Conservation (phyloP, 2,888 invertebrate genomes). For the Microctonus hyperodae region DNA sequence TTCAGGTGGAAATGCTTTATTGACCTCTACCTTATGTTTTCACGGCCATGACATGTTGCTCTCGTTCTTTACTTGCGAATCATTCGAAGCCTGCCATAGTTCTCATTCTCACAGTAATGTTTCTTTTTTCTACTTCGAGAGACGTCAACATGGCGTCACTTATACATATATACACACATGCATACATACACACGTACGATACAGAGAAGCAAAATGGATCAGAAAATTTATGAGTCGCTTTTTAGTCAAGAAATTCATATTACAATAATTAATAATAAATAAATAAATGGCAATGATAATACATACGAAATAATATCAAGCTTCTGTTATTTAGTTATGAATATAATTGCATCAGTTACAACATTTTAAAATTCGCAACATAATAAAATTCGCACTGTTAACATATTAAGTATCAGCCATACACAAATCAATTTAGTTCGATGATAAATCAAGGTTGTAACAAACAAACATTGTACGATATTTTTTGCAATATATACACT, state of each 20-base stretch:
- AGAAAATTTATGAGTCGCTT: background rate
- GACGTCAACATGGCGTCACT: background rate
- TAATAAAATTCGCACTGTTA: background rate
- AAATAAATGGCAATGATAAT: background rate
- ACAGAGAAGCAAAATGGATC: background rate
- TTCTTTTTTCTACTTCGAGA: background rate
- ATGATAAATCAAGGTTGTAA: conserved; percentile 21
- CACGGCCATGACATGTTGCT: conserved; percentile 55
- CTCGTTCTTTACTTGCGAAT: conserved; percentile 51
- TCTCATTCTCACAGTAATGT: conserved; percentile 22
- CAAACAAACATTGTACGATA: too few species aligned
- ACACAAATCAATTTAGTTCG: background rate
- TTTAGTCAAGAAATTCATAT: background rate
- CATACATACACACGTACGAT: background rate
- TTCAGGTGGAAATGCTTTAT: conserved; percentile 36
- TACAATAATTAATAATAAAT: background rate
- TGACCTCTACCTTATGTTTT: conserved; percentile 46
- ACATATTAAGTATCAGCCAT: background rate
- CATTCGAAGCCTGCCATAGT: conserved; percentile 39
- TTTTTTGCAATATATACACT: conserved; percentile 21
- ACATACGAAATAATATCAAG: background rate
- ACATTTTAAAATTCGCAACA: background rate
- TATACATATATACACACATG: background rate
- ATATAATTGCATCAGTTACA: background rate
- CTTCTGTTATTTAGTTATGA: background rate